phyloP scores from a whole-genome alignment of 2,113 vertebrate genomes.

The Rhagologus leucostigma region DNA sequence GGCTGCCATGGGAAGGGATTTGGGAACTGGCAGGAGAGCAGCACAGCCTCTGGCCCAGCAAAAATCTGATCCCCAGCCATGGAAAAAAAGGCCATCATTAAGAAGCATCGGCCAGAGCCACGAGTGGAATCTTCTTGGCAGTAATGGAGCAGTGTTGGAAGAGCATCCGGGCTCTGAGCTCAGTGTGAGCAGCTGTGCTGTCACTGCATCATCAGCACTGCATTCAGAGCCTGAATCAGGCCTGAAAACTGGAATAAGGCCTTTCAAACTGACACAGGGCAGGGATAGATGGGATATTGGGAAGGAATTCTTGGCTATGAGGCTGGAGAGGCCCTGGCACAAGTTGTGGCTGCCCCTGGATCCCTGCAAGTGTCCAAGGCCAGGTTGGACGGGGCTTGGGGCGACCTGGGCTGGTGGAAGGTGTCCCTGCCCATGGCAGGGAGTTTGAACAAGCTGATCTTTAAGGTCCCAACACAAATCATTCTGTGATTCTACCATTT shows the following conservation, averaged over 20 bases:
- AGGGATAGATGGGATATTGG: neutral
- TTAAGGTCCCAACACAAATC: neutral
- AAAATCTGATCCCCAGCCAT: neutral
- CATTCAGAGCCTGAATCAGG: neutral
- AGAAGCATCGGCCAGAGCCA: neutral
- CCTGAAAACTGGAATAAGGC: neutral
- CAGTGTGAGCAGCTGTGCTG: rapidly evolving
- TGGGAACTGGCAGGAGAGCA: neutral
- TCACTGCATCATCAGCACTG: rapidly evolving
- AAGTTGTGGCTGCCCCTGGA: neutral
- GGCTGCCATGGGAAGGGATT: neutral
- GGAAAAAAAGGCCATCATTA: neutral
- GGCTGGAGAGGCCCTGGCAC: rapidly evolving
- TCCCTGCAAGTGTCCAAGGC: neutral
- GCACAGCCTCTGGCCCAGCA: neutral
- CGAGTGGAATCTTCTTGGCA: neutral
- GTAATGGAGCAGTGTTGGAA: neutral
- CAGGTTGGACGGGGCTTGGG: neutral
- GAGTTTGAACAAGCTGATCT: rapidly evolving
- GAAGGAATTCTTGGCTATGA: rapidly evolving
- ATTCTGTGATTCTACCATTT: neutral
- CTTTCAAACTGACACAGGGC: neutral
- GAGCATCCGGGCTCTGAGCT: neutral
- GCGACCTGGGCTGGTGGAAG: rapidly evolving
- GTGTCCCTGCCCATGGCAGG: neutral